Percentiles rank a stretch among this genome's conserved stretches.
phyloP scores from a whole-genome alignment of 2,797 vertebrate species.

The Lindbergichthys nudifrons region DNA sequence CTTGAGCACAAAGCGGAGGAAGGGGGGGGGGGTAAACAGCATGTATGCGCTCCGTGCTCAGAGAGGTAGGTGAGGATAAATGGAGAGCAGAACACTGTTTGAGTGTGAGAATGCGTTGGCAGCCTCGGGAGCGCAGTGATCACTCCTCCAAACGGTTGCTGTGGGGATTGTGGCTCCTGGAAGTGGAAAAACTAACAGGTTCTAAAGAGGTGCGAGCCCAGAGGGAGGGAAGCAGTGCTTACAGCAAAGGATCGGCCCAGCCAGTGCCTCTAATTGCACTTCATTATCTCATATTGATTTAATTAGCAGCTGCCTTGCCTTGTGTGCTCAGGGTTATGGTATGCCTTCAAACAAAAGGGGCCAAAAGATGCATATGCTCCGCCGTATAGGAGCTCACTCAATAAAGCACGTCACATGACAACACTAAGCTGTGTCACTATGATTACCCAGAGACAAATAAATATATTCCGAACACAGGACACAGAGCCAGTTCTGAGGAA shows the following conservation, averaged over 20 bases:
- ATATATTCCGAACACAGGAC: constrained; percentile 62
- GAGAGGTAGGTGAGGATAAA: constrained; percentile 73
- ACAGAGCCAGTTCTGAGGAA: constrained; percentile 39
- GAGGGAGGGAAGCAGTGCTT: constrained; percentile 90
- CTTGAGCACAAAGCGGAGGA: constrained; percentile 1
- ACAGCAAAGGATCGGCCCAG: constrained; percentile 79
- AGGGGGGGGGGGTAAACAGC: constrained; percentile 39
- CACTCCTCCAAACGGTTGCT: constrained; percentile 94
- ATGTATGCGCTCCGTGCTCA: constrained; percentile 42
- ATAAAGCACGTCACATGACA: constrained; percentile 62
- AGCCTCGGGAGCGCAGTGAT: constrained; percentile 92
- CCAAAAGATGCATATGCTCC: constrained; percentile 64
- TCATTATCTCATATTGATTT: constrained; percentile 99
- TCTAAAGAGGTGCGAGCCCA: constrained; percentile 92
- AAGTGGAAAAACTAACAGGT: constrained; percentile 97
- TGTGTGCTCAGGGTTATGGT: constrained; percentile 90
- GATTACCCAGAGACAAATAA: constrained; percentile 64
- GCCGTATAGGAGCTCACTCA: constrained; percentile 41
- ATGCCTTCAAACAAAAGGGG: constrained; percentile 87
- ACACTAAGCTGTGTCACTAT: constrained; percentile 61
- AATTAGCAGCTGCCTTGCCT: constrained; percentile 93
- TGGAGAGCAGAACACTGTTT: constrained; percentile 71
- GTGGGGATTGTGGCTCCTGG: constrained; percentile 92
- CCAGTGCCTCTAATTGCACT: constrained; percentile 96
- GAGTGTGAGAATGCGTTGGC: constrained; percentile 87